Evolutionary conservation across 2,888 invertebrate genomes (phyloP), one percentile per base, ranked within the genome.

Genomic region (Caenorhabditis sp.): DNA sequence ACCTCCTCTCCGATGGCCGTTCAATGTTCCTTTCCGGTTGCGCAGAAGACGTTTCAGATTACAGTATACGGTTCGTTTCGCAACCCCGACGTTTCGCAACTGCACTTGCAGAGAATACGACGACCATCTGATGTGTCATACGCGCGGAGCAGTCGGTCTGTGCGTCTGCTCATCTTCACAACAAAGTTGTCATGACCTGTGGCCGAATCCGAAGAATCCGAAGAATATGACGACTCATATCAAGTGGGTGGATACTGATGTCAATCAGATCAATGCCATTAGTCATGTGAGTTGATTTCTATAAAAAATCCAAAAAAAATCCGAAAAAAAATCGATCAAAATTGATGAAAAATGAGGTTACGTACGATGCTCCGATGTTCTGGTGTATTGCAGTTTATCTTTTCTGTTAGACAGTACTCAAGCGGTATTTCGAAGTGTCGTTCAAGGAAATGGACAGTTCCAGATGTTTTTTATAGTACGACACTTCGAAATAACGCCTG

Each of bases 11-110:
- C 61, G 82, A 84, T 47, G 84, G 82, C 13, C 71, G 80, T 2
- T 77, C 84, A 0, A 82, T 84, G 80, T 84, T 82, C 26, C 64
- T 84, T 0, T 77, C 84, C 2, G 84, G 84, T 0, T 84, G 84
- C 32, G 84, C 84, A 2, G 84, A 84, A 60, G 84, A 84, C 40
- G 70, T 80, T 2, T 72, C 84, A 0, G 84, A 84, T 40, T 84
- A 72, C 53, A 55, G 35, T 51, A 76, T 82, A 55, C 58, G 65
- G 82, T 82, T 22, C 18, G 47, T 40, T 3, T 9, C 40, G 13
- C 2, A 40, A 47, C 40, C 40, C 40, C 18, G n/a, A 47, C 18
- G 2, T 4, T 53, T 24, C 53, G 8, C 11, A 22, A 4, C 24
- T 13, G 2, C 2, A 2, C 6, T 72, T 78, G 40, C 69, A 80